phyloP scores from a whole-genome alignment of 2,888 invertebrate genomes.

The Theretra japonica region DNA sequence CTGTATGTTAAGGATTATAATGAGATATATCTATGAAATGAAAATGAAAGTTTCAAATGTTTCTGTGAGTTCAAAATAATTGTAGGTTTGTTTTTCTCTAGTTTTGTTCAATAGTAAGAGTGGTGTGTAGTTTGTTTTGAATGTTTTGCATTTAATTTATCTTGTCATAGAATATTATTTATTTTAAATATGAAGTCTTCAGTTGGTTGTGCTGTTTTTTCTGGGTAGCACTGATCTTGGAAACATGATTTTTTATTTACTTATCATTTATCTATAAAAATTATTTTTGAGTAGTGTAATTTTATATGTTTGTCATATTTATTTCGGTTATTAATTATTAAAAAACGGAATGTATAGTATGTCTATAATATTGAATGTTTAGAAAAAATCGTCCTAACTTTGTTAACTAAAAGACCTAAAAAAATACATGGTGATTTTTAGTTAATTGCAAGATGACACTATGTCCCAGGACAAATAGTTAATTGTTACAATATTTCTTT shows the following conservation, averaged over 20 bases:
- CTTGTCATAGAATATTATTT: conserved; percentile 28
- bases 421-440: not conserved
- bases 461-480: too few relatives aligned
- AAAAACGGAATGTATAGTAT: too few relatives aligned
- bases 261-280: not conserved
- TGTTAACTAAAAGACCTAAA: too few relatives aligned
- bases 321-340: too few relatives aligned
- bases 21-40: not conserved
- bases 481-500: too few relatives aligned
- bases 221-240: conserved; percentile 1
- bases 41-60: too few relatives aligned
- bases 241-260: not conserved
- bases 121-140: not conserved
- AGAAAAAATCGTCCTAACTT: too few relatives aligned
- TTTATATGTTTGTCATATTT: not conserved
- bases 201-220: not conserved
- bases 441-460: too few relatives aligned
- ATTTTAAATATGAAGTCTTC: not conserved
- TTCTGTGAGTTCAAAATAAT: not conserved
- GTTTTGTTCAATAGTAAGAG: not conserved
- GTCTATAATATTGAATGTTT: too few relatives aligned
- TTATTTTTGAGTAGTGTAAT: not conserved
- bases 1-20: not conserved
- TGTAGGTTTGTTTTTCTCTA: not conserved
- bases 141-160: conserved; percentile 26